Conservation (phyloP, 2,888 invertebrate species). For the Cinara cedri region DNA sequence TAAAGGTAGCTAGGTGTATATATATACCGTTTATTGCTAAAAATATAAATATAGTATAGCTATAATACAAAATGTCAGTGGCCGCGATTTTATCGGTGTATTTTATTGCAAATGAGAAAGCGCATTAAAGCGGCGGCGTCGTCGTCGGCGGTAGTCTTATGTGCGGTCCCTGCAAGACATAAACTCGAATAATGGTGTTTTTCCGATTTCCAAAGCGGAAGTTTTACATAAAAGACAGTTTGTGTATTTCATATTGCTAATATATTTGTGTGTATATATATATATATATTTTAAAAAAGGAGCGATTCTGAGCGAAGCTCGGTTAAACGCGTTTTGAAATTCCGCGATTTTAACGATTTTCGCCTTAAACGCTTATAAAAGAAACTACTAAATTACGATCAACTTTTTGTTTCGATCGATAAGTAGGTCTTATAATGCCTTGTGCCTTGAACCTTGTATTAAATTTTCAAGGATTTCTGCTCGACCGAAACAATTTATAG, state of each 20-base stretch:
- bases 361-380: too few species aligned
- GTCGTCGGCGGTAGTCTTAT: background rate
- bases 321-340: too few species aligned
- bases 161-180: conserved; percentile 30
- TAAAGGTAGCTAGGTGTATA: too few species aligned
- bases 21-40: background rate
- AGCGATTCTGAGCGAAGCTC: background rate
- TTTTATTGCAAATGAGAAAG: conserved; percentile 54
- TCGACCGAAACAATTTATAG: too few species aligned
- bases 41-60: conserved; percentile 21
- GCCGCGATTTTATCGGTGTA: conserved; percentile 49
- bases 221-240: conserved; percentile 15
- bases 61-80: conserved; percentile 31
- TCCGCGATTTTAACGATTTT: too few species aligned
- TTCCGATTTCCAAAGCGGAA: conserved; percentile 35
- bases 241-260: background rate
- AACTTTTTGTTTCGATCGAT: too few species aligned
- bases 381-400: too few species aligned
- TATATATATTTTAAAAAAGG: too few species aligned
- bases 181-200: conserved; percentile 42
- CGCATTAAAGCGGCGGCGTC: conserved; percentile 31
- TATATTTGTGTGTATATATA: background rate
- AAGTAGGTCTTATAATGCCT: too few species aligned
- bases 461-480: too few species aligned
- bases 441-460: too few species aligned